These are phyloP conservation scores for Lytechinus pictus DNA, from an alignment of 35 echinoderm and acorn worm species.

Conservation along the genomic window DNA sequence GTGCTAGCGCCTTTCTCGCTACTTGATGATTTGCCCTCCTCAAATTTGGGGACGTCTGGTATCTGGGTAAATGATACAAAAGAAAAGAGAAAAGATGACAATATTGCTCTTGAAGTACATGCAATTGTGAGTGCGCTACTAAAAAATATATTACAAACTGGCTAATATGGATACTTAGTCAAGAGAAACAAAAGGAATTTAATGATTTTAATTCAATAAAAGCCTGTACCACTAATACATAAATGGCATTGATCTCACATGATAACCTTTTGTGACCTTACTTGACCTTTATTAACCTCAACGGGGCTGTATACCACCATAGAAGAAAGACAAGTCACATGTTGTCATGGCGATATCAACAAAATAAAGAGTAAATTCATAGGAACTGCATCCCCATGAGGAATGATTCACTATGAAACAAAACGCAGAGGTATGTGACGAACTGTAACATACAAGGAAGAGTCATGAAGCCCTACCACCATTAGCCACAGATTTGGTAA, in stretches of 20 bases:
- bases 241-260: neutral
- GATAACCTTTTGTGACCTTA: neutral
- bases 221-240: neutral
- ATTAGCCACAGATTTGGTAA: too few species aligned
- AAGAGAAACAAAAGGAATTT: neutral
- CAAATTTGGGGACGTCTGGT: conserved; percentile 50
- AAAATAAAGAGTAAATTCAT: neutral
- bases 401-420: neutral
- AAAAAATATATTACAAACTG: too few species aligned
- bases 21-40: neutral
- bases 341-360: neutral
- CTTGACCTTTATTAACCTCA: neutral
- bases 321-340: neutral
- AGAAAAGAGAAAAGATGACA: neutral
- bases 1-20: neutral
- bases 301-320: neutral
- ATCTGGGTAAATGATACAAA: neutral
- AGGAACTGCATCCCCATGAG: neutral
- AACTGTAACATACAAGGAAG: neutral
- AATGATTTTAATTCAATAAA: too few species aligned
- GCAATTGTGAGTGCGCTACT: too few species aligned
- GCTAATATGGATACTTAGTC: neutral
- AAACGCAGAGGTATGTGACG: neutral
- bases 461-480: too few species aligned
- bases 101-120: too few species aligned